Conservation (phyloP, 1,140 invertebrate genomes). For the Zaprionus inermis region DNA sequence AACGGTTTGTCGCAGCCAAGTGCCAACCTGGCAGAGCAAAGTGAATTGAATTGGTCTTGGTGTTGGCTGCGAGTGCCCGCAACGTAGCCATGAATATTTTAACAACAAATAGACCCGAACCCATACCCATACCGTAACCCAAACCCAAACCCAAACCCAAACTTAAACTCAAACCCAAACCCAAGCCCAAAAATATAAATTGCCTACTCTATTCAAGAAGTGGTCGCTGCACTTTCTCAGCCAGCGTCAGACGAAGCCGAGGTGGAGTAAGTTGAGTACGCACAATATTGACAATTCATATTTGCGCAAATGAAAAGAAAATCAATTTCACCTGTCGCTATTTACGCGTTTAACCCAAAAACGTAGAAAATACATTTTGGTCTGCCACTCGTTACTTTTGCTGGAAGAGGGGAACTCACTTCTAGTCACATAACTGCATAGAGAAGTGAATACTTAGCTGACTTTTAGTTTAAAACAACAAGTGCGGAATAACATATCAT, state of each 20-base stretch:
- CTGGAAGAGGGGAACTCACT: neutral
- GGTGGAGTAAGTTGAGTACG: conserved; percentile 31
- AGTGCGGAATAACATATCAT: neutral
- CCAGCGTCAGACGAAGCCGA: conserved; percentile 21
- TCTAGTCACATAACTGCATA: neutral
- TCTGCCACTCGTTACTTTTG: conserved; percentile 34
- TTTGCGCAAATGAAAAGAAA: conserved; percentile 84
- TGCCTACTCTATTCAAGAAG: conserved; percentile 46
- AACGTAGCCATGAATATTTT: conserved; percentile 66
- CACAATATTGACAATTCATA: conserved; percentile 84
- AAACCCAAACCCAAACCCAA: conserved; percentile 20
- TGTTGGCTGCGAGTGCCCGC: conserved; percentile 49
- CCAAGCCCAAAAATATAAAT: conserved; percentile 41
- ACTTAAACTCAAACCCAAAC: conserved; percentile 1
- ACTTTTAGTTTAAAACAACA: neutral
- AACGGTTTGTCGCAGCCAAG: conserved; percentile 20
- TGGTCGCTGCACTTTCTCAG: conserved; percentile 75
- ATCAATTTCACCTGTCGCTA: conserved; percentile 83
- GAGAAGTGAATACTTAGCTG: conserved; percentile 9
- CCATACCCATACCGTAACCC: conserved; percentile 5
- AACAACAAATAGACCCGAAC: conserved; percentile 52
- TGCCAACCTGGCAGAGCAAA: conserved; percentile 46
- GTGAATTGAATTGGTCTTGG: conserved; percentile 70
- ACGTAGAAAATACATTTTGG: conserved; percentile 47
- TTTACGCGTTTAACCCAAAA: conserved; percentile 80